Base-by-base conservation (phyloP, 2,888 invertebrate species). In the Stenichneumon culpator region DNA sequence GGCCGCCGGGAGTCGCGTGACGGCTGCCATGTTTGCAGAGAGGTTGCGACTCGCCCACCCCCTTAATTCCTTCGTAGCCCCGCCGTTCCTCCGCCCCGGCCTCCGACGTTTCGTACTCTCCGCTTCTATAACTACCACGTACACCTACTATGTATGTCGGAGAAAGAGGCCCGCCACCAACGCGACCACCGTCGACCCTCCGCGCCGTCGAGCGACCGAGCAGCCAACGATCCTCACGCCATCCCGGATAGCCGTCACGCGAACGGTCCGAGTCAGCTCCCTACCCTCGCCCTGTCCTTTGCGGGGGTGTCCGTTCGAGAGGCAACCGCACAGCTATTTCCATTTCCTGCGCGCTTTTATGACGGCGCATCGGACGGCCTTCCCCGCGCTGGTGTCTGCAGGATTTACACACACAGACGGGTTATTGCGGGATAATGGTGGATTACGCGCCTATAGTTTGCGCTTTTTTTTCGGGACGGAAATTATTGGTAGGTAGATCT, bases 11-110 rank as follows among this genome's bases (percentile, higher is more conserved):
- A 86, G 77, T 87, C 90, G 93, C 93, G 93, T 93, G 93, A 93
- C 93, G 93, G 90, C 91, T 91, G 92, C 92, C 93, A 91, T 93
- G 93, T 93, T 93, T 93, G 92, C 92, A 88, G 89, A 91, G 87
- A 89, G 87, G 74, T 82, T 87, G 85, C 86, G 82, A 87, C 86
- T 84, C 77, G 74, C 82, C 86, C 79, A 86, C 86, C 86, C 85
- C 85, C 82, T 87, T 88, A 87, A 87, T 88, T 88, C 86, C 85
- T 81, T 85, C 77, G 87, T 85, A 86, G 84, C 79, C 82, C 74
- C 57, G 16, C 52, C 60, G 52, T 75, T 52, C 22, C 50, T 50
- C 69, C 47, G 7, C 69, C 28, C 19, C 70, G 25, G 16, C 68
- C 68, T 1, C 47, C 14, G 28, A 19, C 44, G 47, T 47, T 74